These are phyloP conservation scores for Cryptoprocta ferox DNA, from an alignment of 2,797 vertebrate genomes.

Conservation along the genomic window DNA sequence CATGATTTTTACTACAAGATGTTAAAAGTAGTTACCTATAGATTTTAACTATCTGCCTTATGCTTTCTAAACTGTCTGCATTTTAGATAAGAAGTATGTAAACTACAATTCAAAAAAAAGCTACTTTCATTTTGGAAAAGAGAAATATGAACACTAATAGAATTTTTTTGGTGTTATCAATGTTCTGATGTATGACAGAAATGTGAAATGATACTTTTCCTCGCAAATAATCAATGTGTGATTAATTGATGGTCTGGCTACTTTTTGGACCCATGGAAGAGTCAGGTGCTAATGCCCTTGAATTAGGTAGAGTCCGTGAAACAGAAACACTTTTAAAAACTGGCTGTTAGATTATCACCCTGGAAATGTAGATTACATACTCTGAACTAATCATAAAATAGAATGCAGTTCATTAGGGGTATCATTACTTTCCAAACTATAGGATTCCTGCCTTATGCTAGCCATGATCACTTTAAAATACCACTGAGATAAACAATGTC, in stretches of 20 bases:
- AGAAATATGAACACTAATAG: not conserved
- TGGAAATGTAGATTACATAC: not conserved
- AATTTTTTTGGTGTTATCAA: not conserved
- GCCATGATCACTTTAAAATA: constrained; percentile 18
- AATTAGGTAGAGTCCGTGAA: not conserved
- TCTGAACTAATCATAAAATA: rapidly evolving
- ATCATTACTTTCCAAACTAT: constrained; percentile 7
- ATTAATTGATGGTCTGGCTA: not conserved
- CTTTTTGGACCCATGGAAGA: not conserved
- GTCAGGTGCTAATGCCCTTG: not conserved
- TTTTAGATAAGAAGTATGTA: constrained; percentile 1
- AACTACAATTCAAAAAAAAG: not conserved
- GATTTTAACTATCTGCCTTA: not conserved
- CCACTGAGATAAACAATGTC: constrained; percentile 66
- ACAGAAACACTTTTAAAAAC: not conserved
- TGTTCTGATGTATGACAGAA: not conserved
- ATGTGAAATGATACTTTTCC: not conserved
- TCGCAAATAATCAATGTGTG: not conserved
- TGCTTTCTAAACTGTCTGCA: not conserved
- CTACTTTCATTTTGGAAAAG: not conserved
- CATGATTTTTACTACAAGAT: not conserved
- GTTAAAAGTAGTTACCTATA: not conserved
- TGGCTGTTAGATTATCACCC: not conserved
- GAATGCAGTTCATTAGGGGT: not conserved
- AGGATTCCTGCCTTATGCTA: constrained; percentile 1